A percentile compares a stretch with the other conserved stretches of the same genome.
phyloP scores from a whole-genome alignment of 1,140 invertebrate genomes.

The Aphidius gifuensis region DNA sequence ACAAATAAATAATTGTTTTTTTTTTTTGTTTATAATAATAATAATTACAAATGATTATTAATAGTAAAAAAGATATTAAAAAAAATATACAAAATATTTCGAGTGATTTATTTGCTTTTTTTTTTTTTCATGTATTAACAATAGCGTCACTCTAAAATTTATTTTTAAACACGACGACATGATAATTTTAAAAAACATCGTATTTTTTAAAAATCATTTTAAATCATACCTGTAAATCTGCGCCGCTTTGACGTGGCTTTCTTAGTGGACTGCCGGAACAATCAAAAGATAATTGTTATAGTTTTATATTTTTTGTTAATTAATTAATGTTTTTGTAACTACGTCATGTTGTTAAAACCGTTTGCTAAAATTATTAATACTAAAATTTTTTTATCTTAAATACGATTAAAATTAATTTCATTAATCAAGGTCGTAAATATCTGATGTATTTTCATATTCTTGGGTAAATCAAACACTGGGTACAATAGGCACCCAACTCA shows the following conservation, averaged over 20 bases:
- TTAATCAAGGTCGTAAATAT: too few relatives aligned
- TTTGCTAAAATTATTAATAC: too few relatives aligned
- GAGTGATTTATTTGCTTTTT: too few relatives aligned
- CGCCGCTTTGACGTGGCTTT: slow-evolving; percentile 49
- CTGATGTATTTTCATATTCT: slow-evolving; percentile 10
- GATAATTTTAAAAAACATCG: slow-evolving; percentile 31
- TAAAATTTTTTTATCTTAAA: too few relatives aligned
- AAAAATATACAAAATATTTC: slow-evolving; percentile 14
- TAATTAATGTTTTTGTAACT: background rate
- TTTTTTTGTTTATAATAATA: too few relatives aligned
- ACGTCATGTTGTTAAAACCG: background rate
- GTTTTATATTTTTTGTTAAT: slow-evolving; percentile 13
- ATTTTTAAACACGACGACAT: slow-evolving; percentile 22
- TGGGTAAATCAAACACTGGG: slow-evolving; percentile 43
- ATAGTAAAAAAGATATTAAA: slow-evolving; percentile 20
- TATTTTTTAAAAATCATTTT: slow-evolving; percentile 35
- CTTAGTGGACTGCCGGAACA: slow-evolving; percentile 52
- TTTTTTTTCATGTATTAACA: too few relatives aligned
- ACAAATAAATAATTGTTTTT: slow-evolving; percentile 12
- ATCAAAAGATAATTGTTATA: slow-evolving; percentile 48
- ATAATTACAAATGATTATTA: background rate
- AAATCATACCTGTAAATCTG: slow-evolving; percentile 50
- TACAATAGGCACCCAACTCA: slow-evolving; percentile 25
- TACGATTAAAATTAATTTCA: too few relatives aligned
- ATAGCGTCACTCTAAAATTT: background rate